These are phyloP conservation scores for Podarcis lilfordi DNA, from an alignment of 2,797 vertebrate species.

Conservation along the genomic window DNA sequence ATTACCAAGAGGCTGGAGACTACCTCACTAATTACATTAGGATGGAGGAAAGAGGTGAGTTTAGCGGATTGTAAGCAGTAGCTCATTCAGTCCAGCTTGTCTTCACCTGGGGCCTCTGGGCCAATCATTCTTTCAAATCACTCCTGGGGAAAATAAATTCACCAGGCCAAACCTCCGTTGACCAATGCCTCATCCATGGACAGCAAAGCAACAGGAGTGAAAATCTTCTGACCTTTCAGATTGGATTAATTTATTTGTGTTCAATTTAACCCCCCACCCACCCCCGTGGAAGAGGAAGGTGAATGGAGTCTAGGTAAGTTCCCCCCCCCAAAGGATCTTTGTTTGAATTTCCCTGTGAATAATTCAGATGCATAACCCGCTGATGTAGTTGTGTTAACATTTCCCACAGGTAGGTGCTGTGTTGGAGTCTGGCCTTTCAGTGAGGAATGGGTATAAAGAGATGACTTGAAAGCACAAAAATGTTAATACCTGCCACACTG, in stretches of 20 bases:
- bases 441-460: neutral
- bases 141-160: constrained; percentile 5
- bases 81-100: constrained; percentile 24
- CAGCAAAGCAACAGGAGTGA: neutral
- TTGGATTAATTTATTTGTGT: neutral
- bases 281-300: neutral
- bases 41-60: constrained; percentile 43
- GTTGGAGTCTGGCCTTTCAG: neutral
- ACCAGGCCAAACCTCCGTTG: neutral
- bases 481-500: too few relatives aligned
- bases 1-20: constrained; percentile 59
- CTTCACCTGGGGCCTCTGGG: neutral
- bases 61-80: neutral
- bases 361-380: neutral
- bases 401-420: neutral
- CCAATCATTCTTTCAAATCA: neutral
- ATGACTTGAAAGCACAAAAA: neutral
- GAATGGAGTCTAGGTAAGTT: neutral
- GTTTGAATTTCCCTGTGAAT: neutral
- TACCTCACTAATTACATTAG: constrained; percentile 52
- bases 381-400: neutral
- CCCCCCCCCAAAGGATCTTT: too few relatives aligned
- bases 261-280: too few relatives aligned
- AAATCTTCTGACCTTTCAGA: neutral
- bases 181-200: neutral